Conservation (phyloP, 2,797 vertebrate species). For the Acanthornis magna region DNA sequence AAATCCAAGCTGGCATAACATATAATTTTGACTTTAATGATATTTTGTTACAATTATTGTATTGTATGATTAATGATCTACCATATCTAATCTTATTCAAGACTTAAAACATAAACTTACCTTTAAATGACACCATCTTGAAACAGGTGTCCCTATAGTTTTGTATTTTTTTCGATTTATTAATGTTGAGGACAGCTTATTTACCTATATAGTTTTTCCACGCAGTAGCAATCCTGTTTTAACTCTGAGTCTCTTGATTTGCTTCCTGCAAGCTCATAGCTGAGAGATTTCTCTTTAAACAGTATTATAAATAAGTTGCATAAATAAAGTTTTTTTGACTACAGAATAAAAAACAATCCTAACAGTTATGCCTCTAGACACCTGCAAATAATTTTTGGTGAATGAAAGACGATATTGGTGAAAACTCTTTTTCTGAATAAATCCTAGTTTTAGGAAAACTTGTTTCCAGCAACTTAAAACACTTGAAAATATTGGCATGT, state of each 20-base stretch:
- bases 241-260: not conserved
- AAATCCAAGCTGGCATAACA: not conserved
- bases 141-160: not conserved
- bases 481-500: not conserved
- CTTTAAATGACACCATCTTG: not conserved
- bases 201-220: not conserved
- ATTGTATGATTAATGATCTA: not conserved
- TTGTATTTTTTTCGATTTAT: not conserved
- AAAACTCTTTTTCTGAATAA: not conserved
- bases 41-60: not conserved
- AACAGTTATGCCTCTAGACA: not conserved
- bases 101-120: not conserved
- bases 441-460: not conserved
- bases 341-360: not conserved
- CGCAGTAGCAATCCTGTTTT: not conserved
- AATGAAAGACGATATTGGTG: not conserved
- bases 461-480: not conserved
- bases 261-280: not conserved
- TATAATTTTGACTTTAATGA: not conserved
- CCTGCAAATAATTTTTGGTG: not conserved
- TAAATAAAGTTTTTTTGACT: not conserved
- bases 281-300: not conserved
- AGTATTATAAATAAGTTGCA: not conserved
- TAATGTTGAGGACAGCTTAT: not conserved
- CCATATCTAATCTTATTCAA: not conserved